These are phyloP conservation scores for Acanthoscelides obtectus DNA, from an alignment of 2,888 invertebrate species.

Conservation along the genomic window DNA sequence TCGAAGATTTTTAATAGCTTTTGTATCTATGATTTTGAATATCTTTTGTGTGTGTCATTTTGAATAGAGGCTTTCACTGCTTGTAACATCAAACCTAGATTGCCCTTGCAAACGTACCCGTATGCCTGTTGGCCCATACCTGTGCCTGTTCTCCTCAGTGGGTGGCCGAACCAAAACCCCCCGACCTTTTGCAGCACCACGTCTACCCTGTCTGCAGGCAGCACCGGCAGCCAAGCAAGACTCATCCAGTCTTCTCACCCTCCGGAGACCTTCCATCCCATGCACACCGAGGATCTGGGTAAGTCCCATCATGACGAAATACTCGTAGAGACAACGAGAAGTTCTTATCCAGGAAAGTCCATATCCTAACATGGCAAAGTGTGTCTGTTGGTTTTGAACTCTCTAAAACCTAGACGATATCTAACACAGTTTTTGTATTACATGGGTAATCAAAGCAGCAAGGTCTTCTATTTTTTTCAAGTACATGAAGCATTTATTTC, in stretches of 20 bases:
- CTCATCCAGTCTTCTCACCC: conserved; percentile 92
- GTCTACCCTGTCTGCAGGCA: conserved; percentile 89
- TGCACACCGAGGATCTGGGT: conserved; percentile 85
- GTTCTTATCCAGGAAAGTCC: too few relatives aligned
- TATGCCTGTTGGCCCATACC: background rate
- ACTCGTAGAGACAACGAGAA: background rate
- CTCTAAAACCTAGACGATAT: too few relatives aligned
- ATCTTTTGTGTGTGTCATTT: too few relatives aligned
- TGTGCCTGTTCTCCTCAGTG: background rate
- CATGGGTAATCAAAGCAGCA: too few relatives aligned
- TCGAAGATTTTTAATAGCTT: too few relatives aligned
- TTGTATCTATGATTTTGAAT: too few relatives aligned
- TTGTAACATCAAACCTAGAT: background rate
- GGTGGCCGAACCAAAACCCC: conserved; percentile 7
- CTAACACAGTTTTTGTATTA: too few relatives aligned
- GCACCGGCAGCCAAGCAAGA: conserved; percentile 88
- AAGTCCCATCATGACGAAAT: conserved; percentile 47
- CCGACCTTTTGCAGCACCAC: conserved; percentile 67
- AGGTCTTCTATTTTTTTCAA: too few relatives aligned
- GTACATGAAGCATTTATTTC: too few relatives aligned
- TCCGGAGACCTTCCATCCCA: conserved; percentile 87
- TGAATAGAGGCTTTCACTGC: too few relatives aligned
- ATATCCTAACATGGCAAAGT: too few relatives aligned
- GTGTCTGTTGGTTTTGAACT: too few relatives aligned
- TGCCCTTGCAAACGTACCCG: background rate